Evolutionary conservation across 2,888 invertebrate species (phyloP).

Genomic region (Zaprionus bogoriensis): DNA sequence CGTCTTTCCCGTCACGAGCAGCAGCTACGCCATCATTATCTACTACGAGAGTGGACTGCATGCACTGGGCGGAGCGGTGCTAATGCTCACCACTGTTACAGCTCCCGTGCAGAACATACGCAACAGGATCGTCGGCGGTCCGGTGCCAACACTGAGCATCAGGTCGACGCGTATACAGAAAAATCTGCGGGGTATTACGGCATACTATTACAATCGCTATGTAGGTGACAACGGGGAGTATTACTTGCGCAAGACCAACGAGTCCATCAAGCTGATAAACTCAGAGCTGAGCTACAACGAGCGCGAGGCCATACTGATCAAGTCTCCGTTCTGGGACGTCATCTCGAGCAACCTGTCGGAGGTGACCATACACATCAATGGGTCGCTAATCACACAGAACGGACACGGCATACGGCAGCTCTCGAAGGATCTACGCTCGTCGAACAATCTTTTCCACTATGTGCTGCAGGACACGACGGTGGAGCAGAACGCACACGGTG

Average conservation of each 20-base stretch:
- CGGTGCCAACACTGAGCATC: constrained; percentile 89
- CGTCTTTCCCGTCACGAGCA: constrained; percentile 94
- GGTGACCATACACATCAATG: constrained; percentile 94
- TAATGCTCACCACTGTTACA: constrained; percentile 89
- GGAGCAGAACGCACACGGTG: constrained; percentile 92
- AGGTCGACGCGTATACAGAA: constrained; percentile 89
- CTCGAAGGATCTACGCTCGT: constrained; percentile 95
- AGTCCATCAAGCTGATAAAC: constrained; percentile 90
- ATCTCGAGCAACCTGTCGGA: constrained; percentile 94
- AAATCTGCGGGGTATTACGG: constrained; percentile 91
- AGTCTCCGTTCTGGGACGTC: constrained; percentile 94
- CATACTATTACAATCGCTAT: constrained; percentile 94
- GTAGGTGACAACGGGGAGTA: constrained; percentile 93
- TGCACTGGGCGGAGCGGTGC: constrained; percentile 91
- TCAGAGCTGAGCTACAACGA: constrained; percentile 92
- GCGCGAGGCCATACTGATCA: constrained; percentile 91
- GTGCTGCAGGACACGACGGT: constrained; percentile 93
- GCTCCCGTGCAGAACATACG: constrained; percentile 89
- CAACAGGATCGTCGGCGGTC: constrained; percentile 90
- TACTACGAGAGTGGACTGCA: constrained; percentile 91
- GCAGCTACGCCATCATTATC: constrained; percentile 90
- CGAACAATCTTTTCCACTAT: constrained; percentile 99
- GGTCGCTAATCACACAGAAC: constrained; percentile 93
- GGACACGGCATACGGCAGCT: constrained; percentile 94
- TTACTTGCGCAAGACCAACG: constrained; percentile 93